Base-by-base conservation (phyloP, 1,140 invertebrate genomes). In the Drosophila guanche region DNA sequence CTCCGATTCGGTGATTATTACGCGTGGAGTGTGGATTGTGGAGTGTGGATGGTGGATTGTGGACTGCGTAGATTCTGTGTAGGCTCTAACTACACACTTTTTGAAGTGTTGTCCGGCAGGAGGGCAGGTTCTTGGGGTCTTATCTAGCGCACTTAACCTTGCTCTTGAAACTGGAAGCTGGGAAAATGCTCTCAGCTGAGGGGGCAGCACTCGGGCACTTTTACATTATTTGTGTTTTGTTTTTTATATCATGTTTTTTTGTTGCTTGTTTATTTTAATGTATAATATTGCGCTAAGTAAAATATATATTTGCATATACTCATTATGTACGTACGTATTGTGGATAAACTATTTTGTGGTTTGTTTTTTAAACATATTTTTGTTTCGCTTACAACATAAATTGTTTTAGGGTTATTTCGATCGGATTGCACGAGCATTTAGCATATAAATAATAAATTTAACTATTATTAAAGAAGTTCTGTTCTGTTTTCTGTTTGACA, bases 231-330 rank as follows among this genome's bases (percentile, higher is more conserved):
- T 47, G 20, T 43, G 25, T 43, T 20, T 43, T 16, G 54, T 54
- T 55, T 23, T 23, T 33, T 59, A 47, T 62, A 54, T 72, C 53
- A 48, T 67, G 51, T 73, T 69, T 27, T 56, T 57, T 53, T 61
- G 41, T 54, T 74, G 40, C 23, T 57, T 54, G 60, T 63, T 76
- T 68, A 58, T 77, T 77, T 77, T 77, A 70, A 33, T 69, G 55
- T 65, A 75, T 78, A 88, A 86, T 86, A 86, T 86, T 86, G 77
- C 77, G 81, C 81, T 86, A 86, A 85, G 86, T 77, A 86, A 79
- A 79, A 79, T 84, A 67, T 70, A 66, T 79, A 48, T 66, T 66
- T 72, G 5, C 76, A 56, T 73, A 47, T 83, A 45, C 33, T 37
- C 33, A 12, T 37, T 52, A 63, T 76, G 27, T 62, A 55, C 67